Evolutionary conservation across 2,113 vertebrate genomes (phyloP), one percentile per base, ranked within the genome.

Genomic region (Procapra przewalskii): DNA sequence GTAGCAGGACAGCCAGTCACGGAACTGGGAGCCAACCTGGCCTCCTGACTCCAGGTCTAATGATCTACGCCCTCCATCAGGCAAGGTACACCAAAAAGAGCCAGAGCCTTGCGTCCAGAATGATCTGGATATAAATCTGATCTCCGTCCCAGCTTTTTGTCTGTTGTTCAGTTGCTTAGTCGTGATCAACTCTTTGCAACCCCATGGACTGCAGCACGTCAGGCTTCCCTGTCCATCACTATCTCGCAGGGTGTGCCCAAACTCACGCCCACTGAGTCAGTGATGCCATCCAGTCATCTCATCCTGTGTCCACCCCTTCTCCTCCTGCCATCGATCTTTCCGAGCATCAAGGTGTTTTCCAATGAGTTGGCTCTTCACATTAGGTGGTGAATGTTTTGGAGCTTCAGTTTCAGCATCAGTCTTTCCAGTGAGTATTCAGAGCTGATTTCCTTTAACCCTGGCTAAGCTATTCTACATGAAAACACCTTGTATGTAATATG

Each of bases 31-130:
- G 31, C 0, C 43, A 36, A 17, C 4, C 23, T 19, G 4, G 57
- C 14, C 11, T 43, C 79, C 25, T 55, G 23, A 12, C 52, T 27
- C 33, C 0, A 0, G 7, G 9, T 57, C 33, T 67, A 82, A 33
- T 14, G 31, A n/a, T 31, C 36, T n/a, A 36, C 0, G 13, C 31
- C 4, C 43, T 91, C 77, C 36, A 4, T 13, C 1, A 8, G 45
- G 43, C 4, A 31, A 71, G 29, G 33, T 5, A 33, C 9, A 2
- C 21, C 7, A 48, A 25, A 57, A n/a, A n/a, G 10, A 88, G 14
- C 52, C 5, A 1, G 6, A 79, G 12, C 10, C 6, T n/a, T 8
- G 21, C 9, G 31, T 4, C 13, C 13, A 48, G 54, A 77, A 77
- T 3, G 43, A 62, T 64, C 57, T 57, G 12, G 12, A 67, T 54